Conservation (phyloP, 2,113 vertebrate species). For the Scomber scombrus region DNA sequence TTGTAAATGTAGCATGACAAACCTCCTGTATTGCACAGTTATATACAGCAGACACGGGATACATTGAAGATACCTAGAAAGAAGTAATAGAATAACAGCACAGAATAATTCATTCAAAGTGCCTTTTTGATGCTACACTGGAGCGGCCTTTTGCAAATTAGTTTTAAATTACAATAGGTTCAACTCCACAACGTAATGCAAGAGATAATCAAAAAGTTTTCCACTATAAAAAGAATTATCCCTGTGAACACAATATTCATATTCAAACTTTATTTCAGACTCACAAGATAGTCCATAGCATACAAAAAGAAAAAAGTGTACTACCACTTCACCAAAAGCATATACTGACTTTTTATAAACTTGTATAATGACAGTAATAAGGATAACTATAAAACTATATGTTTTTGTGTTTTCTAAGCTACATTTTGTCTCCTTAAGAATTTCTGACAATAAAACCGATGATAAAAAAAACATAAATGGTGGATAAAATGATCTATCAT, state of each 20-base stretch:
- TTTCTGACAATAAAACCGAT: not conserved
- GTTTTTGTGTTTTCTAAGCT: not conserved
- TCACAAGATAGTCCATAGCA: no score
- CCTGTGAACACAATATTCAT: not conserved
- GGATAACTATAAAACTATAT: not conserved
- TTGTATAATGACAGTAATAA: not conserved
- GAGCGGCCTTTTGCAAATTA: not conserved
- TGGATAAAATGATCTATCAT: not conserved
- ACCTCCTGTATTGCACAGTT: not conserved
- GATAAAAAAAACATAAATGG: not conserved
- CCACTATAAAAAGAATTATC: not conserved
- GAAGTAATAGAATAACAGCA: not conserved
- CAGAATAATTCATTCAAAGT: not conserved
- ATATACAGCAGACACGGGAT: not conserved
- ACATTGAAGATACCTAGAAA: not conserved
- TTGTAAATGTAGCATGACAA: not conserved
- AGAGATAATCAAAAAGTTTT: not conserved
- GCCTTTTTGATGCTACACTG: not conserved
- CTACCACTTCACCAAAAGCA: not conserved
- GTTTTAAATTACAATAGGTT: not conserved
- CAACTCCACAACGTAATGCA: not conserved
- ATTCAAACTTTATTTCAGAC: no score
- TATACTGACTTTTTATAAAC: not conserved
- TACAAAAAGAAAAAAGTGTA: no score
- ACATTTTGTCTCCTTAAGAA: not conserved